These are phyloP conservation scores for Chelon labrosus DNA, from an alignment of 2,797 vertebrate species.

Conservation along the genomic window DNA sequence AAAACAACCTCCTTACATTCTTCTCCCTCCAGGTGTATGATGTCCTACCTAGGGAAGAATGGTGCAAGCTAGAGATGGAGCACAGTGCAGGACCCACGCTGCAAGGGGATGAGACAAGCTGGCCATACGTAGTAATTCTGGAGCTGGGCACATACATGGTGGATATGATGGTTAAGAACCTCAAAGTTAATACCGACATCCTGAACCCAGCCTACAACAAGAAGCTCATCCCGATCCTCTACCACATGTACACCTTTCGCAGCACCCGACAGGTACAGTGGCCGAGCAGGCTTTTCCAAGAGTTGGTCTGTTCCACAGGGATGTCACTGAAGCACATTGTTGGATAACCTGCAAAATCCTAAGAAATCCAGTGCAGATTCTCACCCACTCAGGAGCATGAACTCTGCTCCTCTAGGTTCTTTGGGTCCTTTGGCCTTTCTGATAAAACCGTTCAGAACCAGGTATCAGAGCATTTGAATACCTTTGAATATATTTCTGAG, in stretches of 20 bases:
- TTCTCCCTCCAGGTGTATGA: conserved; percentile 69
- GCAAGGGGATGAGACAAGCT: conserved; percentile 73
- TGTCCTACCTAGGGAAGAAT: conserved; percentile 88
- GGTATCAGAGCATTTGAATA: conserved; percentile 5
- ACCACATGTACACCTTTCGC: conserved; percentile 95
- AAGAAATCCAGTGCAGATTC: background rate
- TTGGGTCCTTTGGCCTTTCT: background rate
- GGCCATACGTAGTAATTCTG: conserved; percentile 85
- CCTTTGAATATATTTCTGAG: conserved; percentile 30
- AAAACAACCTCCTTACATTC: background rate
- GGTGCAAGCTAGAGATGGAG: conserved; percentile 86
- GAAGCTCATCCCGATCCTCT: conserved; percentile 89
- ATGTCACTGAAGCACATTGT: background rate
- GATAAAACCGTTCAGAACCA: conserved; percentile 6
- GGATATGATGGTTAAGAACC: conserved; percentile 89
- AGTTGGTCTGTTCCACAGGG: background rate
- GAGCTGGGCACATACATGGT: conserved; percentile 90
- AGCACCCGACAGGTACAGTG: conserved; percentile 88
- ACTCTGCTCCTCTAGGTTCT: background rate
- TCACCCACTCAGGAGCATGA: background rate
- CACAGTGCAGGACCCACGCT: conserved; percentile 80
- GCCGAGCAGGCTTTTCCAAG: background rate
- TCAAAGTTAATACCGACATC: conserved; percentile 87
- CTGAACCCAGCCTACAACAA: conserved; percentile 64
- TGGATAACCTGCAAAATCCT: background rate